These are phyloP conservation scores for Mimas tiliae DNA, from an alignment of 2,888 invertebrate genomes.

Conservation along the genomic window DNA sequence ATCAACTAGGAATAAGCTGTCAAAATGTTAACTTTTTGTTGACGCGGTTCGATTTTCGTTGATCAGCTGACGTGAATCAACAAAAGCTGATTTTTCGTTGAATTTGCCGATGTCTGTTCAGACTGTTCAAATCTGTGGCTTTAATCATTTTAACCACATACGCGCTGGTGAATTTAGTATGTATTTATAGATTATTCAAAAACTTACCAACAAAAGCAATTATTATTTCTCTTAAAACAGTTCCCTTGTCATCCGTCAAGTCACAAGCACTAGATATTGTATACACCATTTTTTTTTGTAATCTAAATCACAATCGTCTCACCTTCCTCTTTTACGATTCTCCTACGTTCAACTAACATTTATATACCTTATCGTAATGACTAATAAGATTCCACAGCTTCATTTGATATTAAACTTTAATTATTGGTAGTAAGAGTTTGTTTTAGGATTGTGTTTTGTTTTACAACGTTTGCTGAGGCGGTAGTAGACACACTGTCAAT, in stretches of 20 bases:
- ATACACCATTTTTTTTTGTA: conserved; percentile 50
- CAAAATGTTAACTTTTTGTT: too few relatives aligned
- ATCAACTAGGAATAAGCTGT: too few relatives aligned
- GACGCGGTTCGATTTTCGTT: too few relatives aligned
- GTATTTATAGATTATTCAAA: neutral
- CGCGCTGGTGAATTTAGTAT: too few relatives aligned
- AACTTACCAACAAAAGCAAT: conserved; percentile 58
- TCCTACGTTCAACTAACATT: conserved; percentile 14
- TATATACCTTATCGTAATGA: conserved; percentile 26
- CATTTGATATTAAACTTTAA: conserved; percentile 6
- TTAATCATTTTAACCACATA: too few relatives aligned
- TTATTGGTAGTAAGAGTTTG: neutral
- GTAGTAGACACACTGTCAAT: neutral
- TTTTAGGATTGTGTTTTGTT: neutral
- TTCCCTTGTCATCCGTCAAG: conserved; percentile 38
- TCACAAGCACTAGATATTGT: conserved; percentile 42
- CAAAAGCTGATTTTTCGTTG: too few relatives aligned
- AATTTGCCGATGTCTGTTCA: too few relatives aligned
- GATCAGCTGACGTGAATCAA: too few relatives aligned
- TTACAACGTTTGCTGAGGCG: conserved; percentile 6
- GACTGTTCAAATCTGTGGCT: too few relatives aligned
- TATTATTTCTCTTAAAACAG: conserved; percentile 50
- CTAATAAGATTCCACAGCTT: neutral
- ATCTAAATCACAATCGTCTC: conserved; percentile 10
- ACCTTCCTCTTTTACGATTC: neutral